Evolutionary conservation across 1,140 invertebrate genomes (phyloP).

Genomic region (Dryas iulia): DNA sequence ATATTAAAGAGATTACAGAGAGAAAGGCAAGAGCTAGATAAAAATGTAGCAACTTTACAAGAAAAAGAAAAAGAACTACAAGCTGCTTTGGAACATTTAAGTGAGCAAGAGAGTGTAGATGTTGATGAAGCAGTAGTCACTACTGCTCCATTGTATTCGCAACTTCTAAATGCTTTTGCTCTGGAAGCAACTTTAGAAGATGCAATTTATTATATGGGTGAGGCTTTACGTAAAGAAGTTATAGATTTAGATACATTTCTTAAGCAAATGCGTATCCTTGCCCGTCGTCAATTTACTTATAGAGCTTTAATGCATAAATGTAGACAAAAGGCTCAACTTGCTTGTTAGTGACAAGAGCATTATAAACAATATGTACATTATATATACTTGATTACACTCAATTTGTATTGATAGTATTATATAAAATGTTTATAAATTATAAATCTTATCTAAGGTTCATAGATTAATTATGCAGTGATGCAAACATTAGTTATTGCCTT

Average conservation of each 20-base stretch:
- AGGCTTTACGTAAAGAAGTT: constrained; percentile 94
- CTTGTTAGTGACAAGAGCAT: constrained; percentile 72
- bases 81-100: constrained; percentile 88
- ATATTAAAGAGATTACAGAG: constrained; percentile 91
- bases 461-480: neutral
- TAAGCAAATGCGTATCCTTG: constrained; percentile 97
- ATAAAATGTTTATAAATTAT: neutral
- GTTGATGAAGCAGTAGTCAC: constrained; percentile 98
- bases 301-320: constrained; percentile 98
- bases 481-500: neutral
- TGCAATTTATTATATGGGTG: constrained; percentile 99
- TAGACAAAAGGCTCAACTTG: constrained; percentile 95
- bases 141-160: constrained; percentile 97
- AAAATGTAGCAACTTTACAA: constrained; percentile 90
- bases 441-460: neutral
- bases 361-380: neutral
- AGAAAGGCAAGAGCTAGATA: constrained; percentile 92
- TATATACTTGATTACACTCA: constrained; percentile 10
- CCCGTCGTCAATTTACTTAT: constrained; percentile 97
- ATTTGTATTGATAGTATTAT: neutral
- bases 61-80: constrained; percentile 94
- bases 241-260: constrained; percentile 98
- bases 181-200: constrained; percentile 99
- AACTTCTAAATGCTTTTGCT: constrained; percentile 97
- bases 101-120: constrained; percentile 90